Evolutionary conservation across 1,140 invertebrate species (phyloP).

Genomic region (Pseudachorutes palmiensis): DNA sequence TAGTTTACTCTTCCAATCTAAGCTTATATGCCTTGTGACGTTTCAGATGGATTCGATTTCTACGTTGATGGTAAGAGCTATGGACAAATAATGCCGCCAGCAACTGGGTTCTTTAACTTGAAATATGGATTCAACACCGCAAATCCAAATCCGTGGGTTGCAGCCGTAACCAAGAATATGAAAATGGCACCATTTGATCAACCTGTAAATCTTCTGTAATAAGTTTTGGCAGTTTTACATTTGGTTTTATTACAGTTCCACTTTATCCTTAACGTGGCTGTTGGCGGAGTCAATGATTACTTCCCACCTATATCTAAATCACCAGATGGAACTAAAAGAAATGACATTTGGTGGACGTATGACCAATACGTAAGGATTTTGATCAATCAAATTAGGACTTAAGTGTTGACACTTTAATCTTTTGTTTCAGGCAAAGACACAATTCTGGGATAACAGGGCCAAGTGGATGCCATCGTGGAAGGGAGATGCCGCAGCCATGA

Average conservation of each 20-base stretch:
- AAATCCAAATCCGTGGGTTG: constrained; percentile 19
- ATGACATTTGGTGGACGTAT: background rate
- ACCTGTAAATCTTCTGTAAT: background rate
- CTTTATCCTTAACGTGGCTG: constrained; percentile 25
- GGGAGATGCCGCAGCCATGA: background rate
- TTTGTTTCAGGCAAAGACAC: background rate
- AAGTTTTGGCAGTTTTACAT: background rate
- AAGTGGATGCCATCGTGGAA: background rate
- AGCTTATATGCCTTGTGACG: background rate
- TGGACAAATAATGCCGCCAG: background rate
- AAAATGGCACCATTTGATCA: constrained; percentile 18
- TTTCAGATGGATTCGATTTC: background rate
- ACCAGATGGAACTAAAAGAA: background rate
- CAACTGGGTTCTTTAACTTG: constrained; percentile 17
- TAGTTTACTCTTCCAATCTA: background rate
- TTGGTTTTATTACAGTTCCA: constrained; percentile 18
- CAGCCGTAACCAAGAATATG: background rate
- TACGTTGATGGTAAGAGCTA: constrained; percentile 1
- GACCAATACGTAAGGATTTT: background rate
- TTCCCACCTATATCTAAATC: constrained; percentile 8
- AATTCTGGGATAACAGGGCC: background rate
- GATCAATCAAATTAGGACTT: background rate
- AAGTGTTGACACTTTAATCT: background rate
- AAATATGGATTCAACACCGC: constrained; percentile 1
- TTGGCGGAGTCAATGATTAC: constrained; percentile 14